Evolutionary conservation across 2,888 invertebrate species (phyloP), one percentile per base, ranked within the genome.

Genomic region (Ophion obscuratus): DNA sequence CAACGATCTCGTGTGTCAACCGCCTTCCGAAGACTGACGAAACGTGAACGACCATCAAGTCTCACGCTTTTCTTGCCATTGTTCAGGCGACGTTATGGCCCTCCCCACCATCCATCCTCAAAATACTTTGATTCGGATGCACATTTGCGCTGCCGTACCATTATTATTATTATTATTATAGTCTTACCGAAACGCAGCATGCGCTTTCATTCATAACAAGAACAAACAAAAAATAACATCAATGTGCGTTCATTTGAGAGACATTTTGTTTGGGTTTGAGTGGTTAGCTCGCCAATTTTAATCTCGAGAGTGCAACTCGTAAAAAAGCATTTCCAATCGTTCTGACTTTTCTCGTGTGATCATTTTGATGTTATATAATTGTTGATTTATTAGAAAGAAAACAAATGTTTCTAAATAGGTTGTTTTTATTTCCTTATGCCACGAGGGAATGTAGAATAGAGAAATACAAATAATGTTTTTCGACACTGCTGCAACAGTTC

Each of bases 1-100:
- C 47, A 24, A 61, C 75, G 81, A 81, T 83, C 86, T 83, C 83
- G 81, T 81, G 76, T 83, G 83, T 86, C 81, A 86, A 86, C 62
- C 83, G 86, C 64, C 74, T 68, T 78, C 66, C 77, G 64, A 57
- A 81, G 81, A 84, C 86, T 86, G 86, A 81, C 31, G 81, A 83
- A 75, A 83, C 82, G 75, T 59, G 75, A 79, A 83, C 80, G 80
- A 83, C 68, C 17, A 64, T 83, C 68, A 71, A 36, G 47, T 86
- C 73, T 76, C 83, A 76, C 53, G 47, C 80, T 83, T 53, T 80
- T 86, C 83, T 86, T 77, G 67, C 83, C 67, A 77, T 83, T 61
- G 80, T 74, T 77, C 44, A 17, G 44, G 31, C 31, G 5, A 64
- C 61, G 78, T 79, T 70, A 44, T 61, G 53, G 20, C 61, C 73